A percentile compares a stretch with the other conserved stretches of the same genome.
Evolutionary conservation across 2,797 vertebrate species (phyloP).

Genomic region (Cynodonichthys magdalenae): DNA sequence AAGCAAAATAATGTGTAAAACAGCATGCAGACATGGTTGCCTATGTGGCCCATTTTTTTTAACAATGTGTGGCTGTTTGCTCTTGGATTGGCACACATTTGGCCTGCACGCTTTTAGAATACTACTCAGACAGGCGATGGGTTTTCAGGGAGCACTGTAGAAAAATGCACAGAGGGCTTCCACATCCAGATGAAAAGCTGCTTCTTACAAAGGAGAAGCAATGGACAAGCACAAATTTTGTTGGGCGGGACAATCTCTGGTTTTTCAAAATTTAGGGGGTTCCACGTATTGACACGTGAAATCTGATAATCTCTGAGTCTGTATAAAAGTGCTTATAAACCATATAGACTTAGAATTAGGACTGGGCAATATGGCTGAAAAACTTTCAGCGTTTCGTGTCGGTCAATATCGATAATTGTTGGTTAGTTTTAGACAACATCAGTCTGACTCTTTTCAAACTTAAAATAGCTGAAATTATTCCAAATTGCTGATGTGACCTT

Average conservation of each 20-base stretch:
- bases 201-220: conserved; percentile 47
- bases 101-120: conserved; percentile 38
- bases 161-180: conserved; percentile 55
- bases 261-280: too few species aligned
- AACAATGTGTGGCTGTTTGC: conserved; percentile 54
- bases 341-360: too few species aligned
- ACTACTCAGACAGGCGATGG: conserved; percentile 8
- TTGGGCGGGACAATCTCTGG: background rate
- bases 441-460: too few species aligned
- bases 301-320: too few species aligned
- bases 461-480: too few species aligned
- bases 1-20: background rate
- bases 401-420: too few species aligned
- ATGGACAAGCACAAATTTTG: conserved; percentile 10
- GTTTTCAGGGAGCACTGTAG: conserved; percentile 48
- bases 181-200: conserved; percentile 57
- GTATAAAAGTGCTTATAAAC: too few species aligned
- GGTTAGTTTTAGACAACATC: too few species aligned
- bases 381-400: too few species aligned
- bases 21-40: background rate
- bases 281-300: too few species aligned
- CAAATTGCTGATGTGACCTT: too few species aligned
- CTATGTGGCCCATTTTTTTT: conserved; percentile 15
- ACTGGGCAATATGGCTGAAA: too few species aligned
- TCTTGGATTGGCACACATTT: conserved; percentile 30